A percentile compares a stretch with the other conserved stretches of the same genome.
Conservation (phyloP, 2,888 invertebrate species). For the Lithophane semibrunnea region DNA sequence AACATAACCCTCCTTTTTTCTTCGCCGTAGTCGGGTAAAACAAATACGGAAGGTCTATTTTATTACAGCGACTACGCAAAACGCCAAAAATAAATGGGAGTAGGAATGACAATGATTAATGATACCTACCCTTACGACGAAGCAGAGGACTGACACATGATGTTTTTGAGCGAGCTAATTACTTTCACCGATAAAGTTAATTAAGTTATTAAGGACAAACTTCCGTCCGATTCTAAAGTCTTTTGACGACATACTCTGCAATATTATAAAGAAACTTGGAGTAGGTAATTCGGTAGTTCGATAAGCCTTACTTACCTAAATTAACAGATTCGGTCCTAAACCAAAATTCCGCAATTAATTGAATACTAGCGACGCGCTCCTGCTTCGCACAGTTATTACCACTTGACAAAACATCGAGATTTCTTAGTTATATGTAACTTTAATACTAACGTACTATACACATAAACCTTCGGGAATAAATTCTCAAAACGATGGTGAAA, state of each 20-base stretch:
- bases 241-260: no score
- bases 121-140: not conserved
- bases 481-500: no score
- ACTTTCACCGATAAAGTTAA: not conserved
- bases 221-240: not conserved
- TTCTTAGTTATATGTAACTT: no score
- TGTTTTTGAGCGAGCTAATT: not conserved
- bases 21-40: no score
- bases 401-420: no score
- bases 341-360: not conserved
- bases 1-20: no score
- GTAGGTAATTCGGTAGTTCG: not conserved
- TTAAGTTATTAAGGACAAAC: not conserved
- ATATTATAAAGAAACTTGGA: not conserved
- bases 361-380: not conserved
- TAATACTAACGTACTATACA: no score
- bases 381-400: no score
- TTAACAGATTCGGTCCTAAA: not conserved
- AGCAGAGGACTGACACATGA: not conserved
- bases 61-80: not conserved
- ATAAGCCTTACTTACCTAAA: not conserved
- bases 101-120: slow-evolving; percentile 4
- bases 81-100: not conserved
- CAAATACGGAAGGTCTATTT: not conserved
- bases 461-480: no score